These are phyloP conservation scores for Ceryle rudis DNA, from an alignment of 2,797 vertebrate genomes.

Conservation along the genomic window DNA sequence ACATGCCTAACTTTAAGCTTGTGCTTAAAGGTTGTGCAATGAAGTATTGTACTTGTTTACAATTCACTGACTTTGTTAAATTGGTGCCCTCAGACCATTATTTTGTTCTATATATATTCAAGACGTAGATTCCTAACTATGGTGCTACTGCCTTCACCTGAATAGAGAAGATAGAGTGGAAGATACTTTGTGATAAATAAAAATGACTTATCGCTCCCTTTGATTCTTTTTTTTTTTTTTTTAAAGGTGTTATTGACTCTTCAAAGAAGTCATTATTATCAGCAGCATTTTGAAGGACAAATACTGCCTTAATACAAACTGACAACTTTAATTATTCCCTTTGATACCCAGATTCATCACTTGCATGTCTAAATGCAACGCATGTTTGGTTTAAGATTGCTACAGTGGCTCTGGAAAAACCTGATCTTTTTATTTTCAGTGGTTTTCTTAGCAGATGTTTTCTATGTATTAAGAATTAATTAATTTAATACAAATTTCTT, in stretches of 20 bases:
- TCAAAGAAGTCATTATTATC: constrained; percentile 47
- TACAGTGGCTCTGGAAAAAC: not conserved
- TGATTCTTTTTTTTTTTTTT: not conserved
- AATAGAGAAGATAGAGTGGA: not conserved
- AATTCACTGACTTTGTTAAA: not conserved
- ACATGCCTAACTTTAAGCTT: not conserved
- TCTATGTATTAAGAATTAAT: not conserved
- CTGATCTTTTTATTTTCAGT: not conserved
- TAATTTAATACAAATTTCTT: not conserved
- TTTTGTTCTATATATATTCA: not conserved
- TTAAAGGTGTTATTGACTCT: constrained; percentile 26
- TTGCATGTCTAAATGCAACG: constrained; percentile 49
- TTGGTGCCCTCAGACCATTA: not conserved
- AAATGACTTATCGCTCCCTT: not conserved
- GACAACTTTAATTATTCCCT: constrained; percentile 57
- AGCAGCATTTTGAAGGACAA: constrained; percentile 41
- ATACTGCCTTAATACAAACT: constrained; percentile 45
- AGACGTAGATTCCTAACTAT: not conserved
- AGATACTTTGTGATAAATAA: not conserved
- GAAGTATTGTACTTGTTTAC: not conserved
- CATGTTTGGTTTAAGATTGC: not conserved
- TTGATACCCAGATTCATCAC: constrained; percentile 27
- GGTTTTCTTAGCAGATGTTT: not conserved
- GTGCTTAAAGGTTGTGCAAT: not conserved
- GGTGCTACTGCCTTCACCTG: not conserved